Conservation (phyloP, 2,888 invertebrate species). For the Bhutanitis thaidina region DNA sequence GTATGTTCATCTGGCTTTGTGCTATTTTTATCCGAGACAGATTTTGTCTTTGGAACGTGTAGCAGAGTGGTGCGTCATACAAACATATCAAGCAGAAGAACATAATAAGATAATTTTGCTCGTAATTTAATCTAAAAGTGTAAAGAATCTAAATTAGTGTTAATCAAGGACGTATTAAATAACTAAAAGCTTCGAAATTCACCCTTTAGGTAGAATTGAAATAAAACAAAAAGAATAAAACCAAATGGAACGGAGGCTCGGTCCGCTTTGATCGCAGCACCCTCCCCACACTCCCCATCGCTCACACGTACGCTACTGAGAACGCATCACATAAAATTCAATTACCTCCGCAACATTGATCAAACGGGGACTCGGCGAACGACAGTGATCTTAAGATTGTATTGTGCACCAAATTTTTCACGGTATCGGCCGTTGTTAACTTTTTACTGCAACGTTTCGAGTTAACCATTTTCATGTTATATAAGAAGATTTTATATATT, state of each 20-base stretch:
- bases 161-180: neutral
- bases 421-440: conserved; percentile 22
- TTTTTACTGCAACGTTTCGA: conserved; percentile 17
- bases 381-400: neutral
- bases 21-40: no score
- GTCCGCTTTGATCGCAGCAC: neutral
- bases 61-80: no score
- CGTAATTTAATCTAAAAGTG: no score
- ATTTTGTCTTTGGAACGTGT: no score
- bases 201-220: neutral
- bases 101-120: no score
- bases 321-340: conserved; percentile 13
- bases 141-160: neutral
- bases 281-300: neutral
- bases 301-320: conserved; percentile 22
- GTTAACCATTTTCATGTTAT: neutral
- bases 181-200: neutral
- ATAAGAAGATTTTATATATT: no score
- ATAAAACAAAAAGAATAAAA: neutral
- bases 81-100: no score
- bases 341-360: conserved; percentile 16
- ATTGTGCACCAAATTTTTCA: conserved; percentile 5
- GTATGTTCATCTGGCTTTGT: no score
- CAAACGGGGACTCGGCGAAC: neutral
- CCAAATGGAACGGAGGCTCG: neutral